Evolutionary conservation across 2,113 vertebrate genomes (phyloP).

Genomic region (Datnioides undecimradiatus): DNA sequence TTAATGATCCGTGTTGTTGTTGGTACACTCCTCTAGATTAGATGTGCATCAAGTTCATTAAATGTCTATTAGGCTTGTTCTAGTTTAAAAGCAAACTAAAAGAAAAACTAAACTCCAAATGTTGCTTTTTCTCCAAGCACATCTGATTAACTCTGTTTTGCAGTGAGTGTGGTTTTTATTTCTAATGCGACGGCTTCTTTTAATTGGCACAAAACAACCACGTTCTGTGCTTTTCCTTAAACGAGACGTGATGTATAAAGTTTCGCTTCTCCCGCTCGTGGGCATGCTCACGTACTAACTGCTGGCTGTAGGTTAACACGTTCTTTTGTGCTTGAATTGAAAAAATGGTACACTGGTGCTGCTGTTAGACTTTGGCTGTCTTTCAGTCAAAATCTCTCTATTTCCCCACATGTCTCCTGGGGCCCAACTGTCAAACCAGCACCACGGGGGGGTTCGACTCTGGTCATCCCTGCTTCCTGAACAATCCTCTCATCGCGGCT

Average conservation of each 20-base stretch:
- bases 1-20: background rate
- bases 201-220: background rate
- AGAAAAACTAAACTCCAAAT: background rate
- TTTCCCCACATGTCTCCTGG: background rate
- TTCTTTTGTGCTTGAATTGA: background rate
- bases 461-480: constrained; percentile 30
- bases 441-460: constrained; percentile 30
- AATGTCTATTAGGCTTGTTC: background rate
- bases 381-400: background rate
- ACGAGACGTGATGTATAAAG: background rate
- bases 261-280: background rate
- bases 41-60: background rate
- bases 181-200: background rate
- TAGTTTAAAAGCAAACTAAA: background rate
- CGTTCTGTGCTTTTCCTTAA: background rate
- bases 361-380: background rate
- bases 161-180: background rate
- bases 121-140: background rate
- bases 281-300: background rate
- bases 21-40: background rate
- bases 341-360: background rate
- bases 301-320: background rate
- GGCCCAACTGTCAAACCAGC: constrained; percentile 13
- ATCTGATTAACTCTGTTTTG: background rate
- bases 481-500: constrained; percentile 19